Evolutionary conservation across 2,888 invertebrate genomes (phyloP), one percentile per base, ranked within the genome.

Genomic region (Trachelus troglodyta): DNA sequence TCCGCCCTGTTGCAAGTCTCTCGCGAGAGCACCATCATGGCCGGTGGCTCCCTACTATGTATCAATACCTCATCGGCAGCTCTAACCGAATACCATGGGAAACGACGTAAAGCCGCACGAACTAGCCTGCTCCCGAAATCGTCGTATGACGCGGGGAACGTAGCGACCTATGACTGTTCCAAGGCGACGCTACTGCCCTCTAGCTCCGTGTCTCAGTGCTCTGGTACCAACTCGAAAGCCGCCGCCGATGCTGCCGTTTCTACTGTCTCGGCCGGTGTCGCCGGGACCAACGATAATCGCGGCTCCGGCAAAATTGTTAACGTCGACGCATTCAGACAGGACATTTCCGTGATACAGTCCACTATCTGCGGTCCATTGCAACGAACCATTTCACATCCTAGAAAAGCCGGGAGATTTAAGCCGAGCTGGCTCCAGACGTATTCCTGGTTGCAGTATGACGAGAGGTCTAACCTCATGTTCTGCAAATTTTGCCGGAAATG

Each of bases 401-500:
- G 93, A 84, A 95, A 95, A 89, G 93, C 94, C 77, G 94, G 95
- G n/a, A 93, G 94, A 82, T 96, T 96, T 88, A 93, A 95, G 79
- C 91, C 93, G 30, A 94, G 93, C 83, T 96, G 96, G 96, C 91
- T 96, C 56, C 93, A 94, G 74, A 93, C 94, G 35, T 96, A 94
- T 88, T 93, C 94, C n/a, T 96, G 96, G 96, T 90, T 96, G 80
- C 94, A 95, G 86, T 96, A 95, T 85, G 96, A 96, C 85, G 94
- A 94, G 86, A 87, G 90, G 71, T 93, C 93, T 78, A 95, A 96
- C 85, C 93, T 94, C 31, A 96, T 96, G 96, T 96, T 92, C 89
- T 96, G 96, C 89, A 95, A 94, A 85, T 95, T 94, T 86, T 96
- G 96, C 87, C 93, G 96, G 81, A 95, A 95, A 86, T 96, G 96